Evolutionary conservation across 2,797 vertebrate species (phyloP).

Genomic region (Pseudocheirus occidentalis): DNA sequence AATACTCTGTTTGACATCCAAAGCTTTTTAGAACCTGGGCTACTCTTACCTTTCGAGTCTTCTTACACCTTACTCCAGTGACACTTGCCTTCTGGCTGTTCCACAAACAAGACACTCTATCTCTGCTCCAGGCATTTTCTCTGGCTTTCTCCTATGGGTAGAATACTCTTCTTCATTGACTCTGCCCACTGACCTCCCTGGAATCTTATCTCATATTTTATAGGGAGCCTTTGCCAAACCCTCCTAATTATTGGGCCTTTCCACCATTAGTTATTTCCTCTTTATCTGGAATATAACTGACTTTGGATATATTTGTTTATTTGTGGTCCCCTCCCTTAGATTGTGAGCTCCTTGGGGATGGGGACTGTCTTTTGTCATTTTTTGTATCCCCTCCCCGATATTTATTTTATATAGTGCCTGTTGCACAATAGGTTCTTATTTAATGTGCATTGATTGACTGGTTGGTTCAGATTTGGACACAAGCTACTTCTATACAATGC

Average conservation of each 20-base stretch:
- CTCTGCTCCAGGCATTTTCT: background rate
- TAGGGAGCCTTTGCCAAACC: background rate
- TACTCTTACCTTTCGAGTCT: background rate
- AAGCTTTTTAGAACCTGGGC: background rate
- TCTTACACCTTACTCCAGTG: background rate
- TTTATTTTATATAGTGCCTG: background rate
- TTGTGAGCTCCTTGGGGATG: background rate
- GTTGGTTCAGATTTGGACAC: background rate
- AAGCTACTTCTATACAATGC: background rate
- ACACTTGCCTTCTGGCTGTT: background rate
- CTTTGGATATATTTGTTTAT: background rate
- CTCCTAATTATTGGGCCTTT: background rate
- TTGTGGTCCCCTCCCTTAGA: background rate
- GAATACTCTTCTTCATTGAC: background rate
- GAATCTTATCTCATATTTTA: background rate
- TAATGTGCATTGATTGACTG: background rate
- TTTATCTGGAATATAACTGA: background rate
- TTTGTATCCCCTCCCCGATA: background rate
- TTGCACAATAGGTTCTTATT: background rate
- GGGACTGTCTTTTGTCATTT: background rate
- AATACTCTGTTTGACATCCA: background rate
- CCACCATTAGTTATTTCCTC: background rate
- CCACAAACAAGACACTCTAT: background rate
- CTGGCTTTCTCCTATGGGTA: background rate
- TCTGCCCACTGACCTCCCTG: background rate